Evolutionary conservation across 2,113 vertebrate species (phyloP), one percentile per base, ranked within the genome.

Genomic region (Pseudopipra pipra): DNA sequence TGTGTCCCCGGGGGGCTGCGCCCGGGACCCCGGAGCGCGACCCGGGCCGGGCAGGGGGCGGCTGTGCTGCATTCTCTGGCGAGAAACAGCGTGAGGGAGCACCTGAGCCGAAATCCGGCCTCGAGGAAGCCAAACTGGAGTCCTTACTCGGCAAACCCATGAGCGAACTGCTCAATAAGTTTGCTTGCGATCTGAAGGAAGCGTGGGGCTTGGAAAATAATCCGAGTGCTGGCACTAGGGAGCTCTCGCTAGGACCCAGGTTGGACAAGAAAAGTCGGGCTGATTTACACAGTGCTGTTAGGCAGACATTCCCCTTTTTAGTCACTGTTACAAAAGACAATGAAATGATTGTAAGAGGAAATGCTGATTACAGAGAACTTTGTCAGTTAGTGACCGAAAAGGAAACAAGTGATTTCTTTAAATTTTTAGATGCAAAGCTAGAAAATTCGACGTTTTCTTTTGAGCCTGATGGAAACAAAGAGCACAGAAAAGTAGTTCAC

Each of bases 371-470:
- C 97, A 98, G 97, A 75, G 98, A 99, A 80, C 98, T 99, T 24
- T 96, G 98, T 61, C 91, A 94, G 12, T 85, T 99, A 90, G 98
- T 99, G 15, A 98, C 98, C 9, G 98, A 99, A 96, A 98, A 98
- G 66, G 99, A 99, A 88, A 97, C 99, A 0, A 98, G 97, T 89
- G 97, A 97, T 52, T 99, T 99, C 97, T 99, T 99, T 85, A 98
- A 98, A 90, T 99, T 99, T 96, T 98, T 99, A 62, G 99, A 99
- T 56, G 98, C 98, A 59, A 99, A 99, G 97, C 89, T 97, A 47
- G 97, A 98, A 70, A 98, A 98, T 51, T 98, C 99, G 1, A 98
- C 96, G 0, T 99, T 99, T 92, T 98, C 98, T 6, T 99, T 99
- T 94, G 96, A 97, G 46, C 98, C 98, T 2, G 99, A 99, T 76